Evolutionary conservation across 2,797 vertebrate genomes (phyloP).

Genomic region (Rhinatrema bivittatum): DNA sequence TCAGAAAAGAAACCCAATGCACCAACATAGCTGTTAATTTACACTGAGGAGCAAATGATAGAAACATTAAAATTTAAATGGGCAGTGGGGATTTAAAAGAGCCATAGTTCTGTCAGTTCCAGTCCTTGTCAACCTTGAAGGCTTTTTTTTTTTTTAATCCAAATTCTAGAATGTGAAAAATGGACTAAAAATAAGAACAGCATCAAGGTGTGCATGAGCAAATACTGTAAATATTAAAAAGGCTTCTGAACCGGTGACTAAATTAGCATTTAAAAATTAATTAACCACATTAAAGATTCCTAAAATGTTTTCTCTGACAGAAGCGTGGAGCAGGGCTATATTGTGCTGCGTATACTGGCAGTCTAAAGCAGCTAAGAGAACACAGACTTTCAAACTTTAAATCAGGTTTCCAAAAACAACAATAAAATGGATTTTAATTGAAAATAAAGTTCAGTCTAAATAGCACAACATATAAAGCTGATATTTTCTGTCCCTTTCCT

Average conservation of each 20-base stretch:
- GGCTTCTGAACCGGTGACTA: slow-evolving; percentile 3
- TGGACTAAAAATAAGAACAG: slow-evolving; percentile 18
- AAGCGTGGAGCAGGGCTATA: too few relatives aligned
- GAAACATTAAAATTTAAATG: slow-evolving; percentile 93
- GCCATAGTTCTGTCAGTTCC: slow-evolving; percentile 67
- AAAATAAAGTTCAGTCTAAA: too few relatives aligned
- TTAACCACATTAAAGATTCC: too few relatives aligned
- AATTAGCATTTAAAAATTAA: slow-evolving; percentile 1
- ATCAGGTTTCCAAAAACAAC: too few relatives aligned
- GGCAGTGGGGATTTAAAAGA: slow-evolving; percentile 85
- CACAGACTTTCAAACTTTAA: too few relatives aligned
- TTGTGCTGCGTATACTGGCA: too few relatives aligned
- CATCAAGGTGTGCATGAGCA: slow-evolving; percentile 4
- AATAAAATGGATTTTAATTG: too few relatives aligned
- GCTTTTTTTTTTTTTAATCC: slow-evolving; percentile 47
- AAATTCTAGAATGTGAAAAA: slow-evolving; percentile 43
- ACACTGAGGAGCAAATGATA: slow-evolving; percentile 97
- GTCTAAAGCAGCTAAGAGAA: too few relatives aligned
- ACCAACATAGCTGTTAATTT: slow-evolving; percentile 91
- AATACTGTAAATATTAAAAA: slow-evolving; percentile 12
- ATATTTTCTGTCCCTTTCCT: too few relatives aligned
- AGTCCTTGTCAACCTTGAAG: slow-evolving; percentile 89
- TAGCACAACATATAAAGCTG: too few relatives aligned
- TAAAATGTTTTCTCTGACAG: too few relatives aligned
- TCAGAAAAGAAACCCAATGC: slow-evolving; percentile 90